A percentile compares a stretch with the other conserved stretches of the same genome.
phyloP scores from a whole-genome alignment of 2,113 vertebrate genomes.

The Rana temporaria region DNA sequence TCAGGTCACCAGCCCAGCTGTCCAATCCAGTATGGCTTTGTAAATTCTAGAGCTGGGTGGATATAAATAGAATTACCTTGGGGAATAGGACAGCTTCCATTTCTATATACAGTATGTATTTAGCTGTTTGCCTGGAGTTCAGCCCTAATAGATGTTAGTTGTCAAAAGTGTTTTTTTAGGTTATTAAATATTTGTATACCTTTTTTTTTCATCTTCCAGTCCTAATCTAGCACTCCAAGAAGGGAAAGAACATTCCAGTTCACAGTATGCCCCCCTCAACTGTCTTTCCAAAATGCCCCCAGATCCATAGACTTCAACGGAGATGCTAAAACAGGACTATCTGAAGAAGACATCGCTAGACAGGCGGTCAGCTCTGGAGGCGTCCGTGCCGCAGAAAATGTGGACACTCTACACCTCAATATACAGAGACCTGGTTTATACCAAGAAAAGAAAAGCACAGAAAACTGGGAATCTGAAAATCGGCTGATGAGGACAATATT shows the following conservation, averaged over 20 bases:
- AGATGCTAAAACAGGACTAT: slow-evolving; percentile 60
- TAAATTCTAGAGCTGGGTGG: too few species aligned
- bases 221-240: slow-evolving; percentile 80
- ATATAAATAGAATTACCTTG: too few species aligned
- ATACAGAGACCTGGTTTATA: not conserved
- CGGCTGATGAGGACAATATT: not conserved
- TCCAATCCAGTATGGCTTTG: too few species aligned
- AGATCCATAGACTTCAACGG: slow-evolving; percentile 72
- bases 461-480: not conserved
- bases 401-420: not conserved
- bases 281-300: slow-evolving; percentile 82
- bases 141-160: too few species aligned
- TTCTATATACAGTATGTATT: too few species aligned
- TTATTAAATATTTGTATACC: slow-evolving; percentile 18
- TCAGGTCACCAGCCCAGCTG: too few species aligned
- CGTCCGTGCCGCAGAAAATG: not conserved
- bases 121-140: too few species aligned
- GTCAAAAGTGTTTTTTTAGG: too few species aligned
- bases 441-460: slow-evolving; percentile 42
- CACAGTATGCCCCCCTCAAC: slow-evolving; percentile 85
- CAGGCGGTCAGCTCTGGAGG: not conserved
- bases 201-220: slow-evolving; percentile 78
- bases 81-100: too few species aligned
- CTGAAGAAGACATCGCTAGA: slow-evolving; percentile 58
- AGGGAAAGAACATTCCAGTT: slow-evolving; percentile 79